phyloP scores from a whole-genome alignment of 2,888 invertebrate species.

The Lithosia quadra region DNA sequence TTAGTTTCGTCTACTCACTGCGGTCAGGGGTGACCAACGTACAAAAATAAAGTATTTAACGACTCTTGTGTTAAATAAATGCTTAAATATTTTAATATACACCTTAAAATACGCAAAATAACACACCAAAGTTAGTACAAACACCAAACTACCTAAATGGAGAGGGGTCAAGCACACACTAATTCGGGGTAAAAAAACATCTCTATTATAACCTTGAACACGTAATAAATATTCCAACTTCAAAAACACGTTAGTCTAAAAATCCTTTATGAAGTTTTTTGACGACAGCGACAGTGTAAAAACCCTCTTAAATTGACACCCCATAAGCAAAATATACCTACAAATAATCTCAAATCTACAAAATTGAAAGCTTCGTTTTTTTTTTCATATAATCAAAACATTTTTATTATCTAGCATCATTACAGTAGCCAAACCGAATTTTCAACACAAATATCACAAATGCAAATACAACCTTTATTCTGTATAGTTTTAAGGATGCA shows the following conservation, averaged over 20 bases:
- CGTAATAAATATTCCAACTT: no score
- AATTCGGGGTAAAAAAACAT: background rate
- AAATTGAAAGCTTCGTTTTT: background rate
- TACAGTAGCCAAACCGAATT: background rate
- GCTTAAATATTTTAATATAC: background rate
- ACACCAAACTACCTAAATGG: conserved; percentile 11
- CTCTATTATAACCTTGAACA: no score
- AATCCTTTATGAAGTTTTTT: no score
- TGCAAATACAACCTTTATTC: background rate
- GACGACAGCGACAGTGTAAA: no score
- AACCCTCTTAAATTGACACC: background rate
- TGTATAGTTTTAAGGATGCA: background rate
- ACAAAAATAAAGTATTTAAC: background rate
- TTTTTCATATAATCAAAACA: background rate
- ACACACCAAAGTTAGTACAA: conserved; percentile 13
- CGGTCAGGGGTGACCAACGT: background rate
- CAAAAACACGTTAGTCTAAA: no score
- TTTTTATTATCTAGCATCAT: background rate
- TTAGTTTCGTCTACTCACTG: background rate
- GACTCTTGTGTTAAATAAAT: background rate
- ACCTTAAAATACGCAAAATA: background rate
- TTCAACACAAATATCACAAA: background rate
- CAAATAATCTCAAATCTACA: background rate
- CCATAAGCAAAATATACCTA: background rate
- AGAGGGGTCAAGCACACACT: conserved; percentile 8